These are phyloP conservation scores for Clarias magur DNA, from an alignment of 2,113 vertebrate genomes.

Conservation along the genomic window DNA sequence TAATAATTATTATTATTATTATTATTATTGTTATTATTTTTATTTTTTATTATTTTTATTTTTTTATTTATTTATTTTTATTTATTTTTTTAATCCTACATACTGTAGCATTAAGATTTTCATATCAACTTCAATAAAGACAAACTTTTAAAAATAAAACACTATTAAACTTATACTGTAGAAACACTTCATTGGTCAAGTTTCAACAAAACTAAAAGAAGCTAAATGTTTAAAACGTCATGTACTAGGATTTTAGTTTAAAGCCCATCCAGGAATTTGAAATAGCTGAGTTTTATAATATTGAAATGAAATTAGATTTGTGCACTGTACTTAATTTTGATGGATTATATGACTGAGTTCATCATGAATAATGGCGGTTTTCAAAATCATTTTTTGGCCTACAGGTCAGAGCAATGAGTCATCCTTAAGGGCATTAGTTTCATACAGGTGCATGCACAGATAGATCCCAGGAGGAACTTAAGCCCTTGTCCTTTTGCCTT, in stretches of 20 bases:
- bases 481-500: not conserved
- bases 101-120: not conserved
- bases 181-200: not conserved
- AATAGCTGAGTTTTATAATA: not conserved
- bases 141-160: not conserved
- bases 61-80: too few relatives aligned
- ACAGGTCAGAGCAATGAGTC: constrained; percentile 2
- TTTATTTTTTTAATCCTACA: too few relatives aligned
- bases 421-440: constrained; percentile 2
- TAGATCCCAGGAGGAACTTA: not conserved
- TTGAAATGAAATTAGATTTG: constrained; percentile 5
- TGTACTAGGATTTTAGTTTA: not conserved
- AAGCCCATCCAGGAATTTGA: not conserved
- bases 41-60: too few relatives aligned
- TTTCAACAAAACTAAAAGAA: not conserved
- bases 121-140: not conserved
- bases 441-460: not conserved
- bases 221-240: too few relatives aligned
- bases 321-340: not conserved
- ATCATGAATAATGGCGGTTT: constrained; percentile 2
- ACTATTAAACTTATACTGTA: not conserved
- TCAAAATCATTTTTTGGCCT: constrained; percentile 12
- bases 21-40: too few relatives aligned
- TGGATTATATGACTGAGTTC: not conserved
- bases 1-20: too few relatives aligned